Evolutionary conservation across 1,140 invertebrate genomes (phyloP), one percentile per base, ranked within the genome.

Genomic region (Orius insidiosus): DNA sequence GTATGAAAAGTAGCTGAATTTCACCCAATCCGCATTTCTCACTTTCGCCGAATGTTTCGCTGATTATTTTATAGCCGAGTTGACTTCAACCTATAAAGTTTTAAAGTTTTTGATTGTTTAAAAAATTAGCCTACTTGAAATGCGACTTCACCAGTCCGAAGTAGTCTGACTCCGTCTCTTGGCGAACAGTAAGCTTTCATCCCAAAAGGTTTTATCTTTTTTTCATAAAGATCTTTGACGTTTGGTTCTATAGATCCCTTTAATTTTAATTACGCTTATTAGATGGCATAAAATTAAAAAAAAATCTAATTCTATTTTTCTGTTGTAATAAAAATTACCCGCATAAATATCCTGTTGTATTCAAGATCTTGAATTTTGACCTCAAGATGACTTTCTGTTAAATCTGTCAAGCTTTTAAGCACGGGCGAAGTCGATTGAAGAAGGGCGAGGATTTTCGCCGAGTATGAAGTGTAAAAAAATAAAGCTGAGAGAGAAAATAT

Each of bases 381-480:
- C 30, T 67, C 63, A 18, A 82, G 54, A 10, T 71, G 63, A 45
- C 76, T 80, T 5, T 73, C 56, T 4, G 70, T 48, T 31, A 82
- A 56, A 56, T 80, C 73, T 7, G 63, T 57, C 0, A 80, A 24
- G 0, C 66, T 75, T 32, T 64, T 71, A 4, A 83, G 78, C 5
- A 68, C 72, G 45, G 67, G 70, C 0, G 71, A 70, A 19, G 74
- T 68, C 42, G 75, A 69, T 48, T 74, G 69, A 14, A 82, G 59
- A 11, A 82, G 58, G 5, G 78, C 77, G 1, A 82, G 77, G 47
- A 84, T 74, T 48, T 69, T 76, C 0, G 76, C 79, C 14, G 76
- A 78, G 57, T 81, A 83, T 53, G 78, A 81, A 56, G 73, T 68
- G 61, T 76, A 78, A 0, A 78, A 39, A 45, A 79, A 71, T 6